A percentile compares a stretch with the other conserved stretches of the same genome.
Conservation (phyloP, 53 echinoderm and acorn worm genomes). For the Zoroaster sp. region DNA sequence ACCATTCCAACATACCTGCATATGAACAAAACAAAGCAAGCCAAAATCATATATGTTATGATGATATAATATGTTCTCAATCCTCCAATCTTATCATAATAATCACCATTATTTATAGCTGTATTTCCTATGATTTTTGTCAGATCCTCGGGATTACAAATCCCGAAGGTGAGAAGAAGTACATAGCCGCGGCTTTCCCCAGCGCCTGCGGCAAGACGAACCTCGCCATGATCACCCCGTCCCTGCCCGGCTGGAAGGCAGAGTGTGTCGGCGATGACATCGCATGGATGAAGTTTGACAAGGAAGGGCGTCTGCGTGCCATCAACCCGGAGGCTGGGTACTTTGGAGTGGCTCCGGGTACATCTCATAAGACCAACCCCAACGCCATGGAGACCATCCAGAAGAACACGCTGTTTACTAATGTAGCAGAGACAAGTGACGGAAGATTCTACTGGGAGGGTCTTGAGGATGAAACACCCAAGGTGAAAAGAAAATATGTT, state of each 20-base stretch:
- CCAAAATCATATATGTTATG: no score
- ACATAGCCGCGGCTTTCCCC: constrained; percentile 98
- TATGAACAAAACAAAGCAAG: no score
- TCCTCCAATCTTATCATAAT: no score
- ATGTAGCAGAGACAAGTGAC: constrained; percentile 90
- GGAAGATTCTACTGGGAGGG: constrained; percentile 98
- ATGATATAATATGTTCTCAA: no score
- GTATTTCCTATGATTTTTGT: no score
- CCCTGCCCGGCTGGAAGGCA: constrained; percentile 95
- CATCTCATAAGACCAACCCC: constrained; percentile 90
- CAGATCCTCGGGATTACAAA: constrained; percentile 98
- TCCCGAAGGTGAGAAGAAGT: constrained; percentile 92
- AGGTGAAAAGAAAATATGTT: no score
- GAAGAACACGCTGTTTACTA: constrained; percentile 93
- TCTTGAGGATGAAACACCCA: constrained; percentile 77
- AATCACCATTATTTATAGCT: no score
- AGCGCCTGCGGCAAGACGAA: constrained; percentile 99
- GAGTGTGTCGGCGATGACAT: constrained; percentile 98
- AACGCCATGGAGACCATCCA: constrained; percentile 87
- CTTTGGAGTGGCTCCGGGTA: constrained; percentile 99
- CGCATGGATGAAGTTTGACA: constrained; percentile 99
- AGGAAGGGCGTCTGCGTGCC: constrained; percentile 84
- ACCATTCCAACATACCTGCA: no score
- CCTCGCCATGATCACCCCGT: constrained; percentile 96
- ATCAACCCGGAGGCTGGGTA: constrained; percentile 97